A percentile compares a stretch with the other conserved stretches of the same genome.
Evolutionary conservation across 1,140 invertebrate genomes (phyloP).

Genomic region (Calycopis cecrops): DNA sequence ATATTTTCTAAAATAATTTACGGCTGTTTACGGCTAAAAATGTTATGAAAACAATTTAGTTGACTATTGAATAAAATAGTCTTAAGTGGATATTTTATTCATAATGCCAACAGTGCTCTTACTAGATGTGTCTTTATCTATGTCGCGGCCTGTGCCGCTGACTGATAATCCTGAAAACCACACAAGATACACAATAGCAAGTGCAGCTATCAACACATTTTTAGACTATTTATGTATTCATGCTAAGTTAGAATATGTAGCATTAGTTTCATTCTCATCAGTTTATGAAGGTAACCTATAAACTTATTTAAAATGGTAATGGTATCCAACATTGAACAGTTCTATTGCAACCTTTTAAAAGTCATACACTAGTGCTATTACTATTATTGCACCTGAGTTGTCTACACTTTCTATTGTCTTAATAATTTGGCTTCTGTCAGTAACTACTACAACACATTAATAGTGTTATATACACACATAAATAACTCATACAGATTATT

Average conservation of each 20-base stretch:
- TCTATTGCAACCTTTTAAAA: too few species aligned
- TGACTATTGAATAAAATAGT: too few species aligned
- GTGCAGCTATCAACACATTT: conserved; percentile 88
- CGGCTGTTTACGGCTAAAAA: too few species aligned
- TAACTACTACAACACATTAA: too few species aligned
- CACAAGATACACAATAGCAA: conserved; percentile 78
- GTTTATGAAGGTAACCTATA: conserved; percentile 77
- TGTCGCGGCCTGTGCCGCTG: conserved; percentile 78
- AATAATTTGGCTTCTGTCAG: background rate
- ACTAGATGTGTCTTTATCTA: conserved; percentile 87
- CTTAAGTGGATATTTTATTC: background rate
- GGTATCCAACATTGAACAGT: too few species aligned
- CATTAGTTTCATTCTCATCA: conserved; percentile 91
- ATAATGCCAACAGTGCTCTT: conserved; percentile 90
- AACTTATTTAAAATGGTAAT: conserved; percentile 2
- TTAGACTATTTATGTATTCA: conserved; percentile 88
- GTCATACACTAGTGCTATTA: too few species aligned
- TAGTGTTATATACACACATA: too few species aligned
- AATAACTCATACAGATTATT: too few species aligned
- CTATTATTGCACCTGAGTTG: too few species aligned
- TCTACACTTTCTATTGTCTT: background rate
- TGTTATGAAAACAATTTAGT: too few species aligned
- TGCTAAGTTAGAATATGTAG: conserved; percentile 92
- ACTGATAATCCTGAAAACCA: conserved; percentile 61
- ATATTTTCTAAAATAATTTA: too few species aligned